Base-by-base conservation (phyloP, 2,113 vertebrate genomes). In the Stegastes partitus region DNA sequence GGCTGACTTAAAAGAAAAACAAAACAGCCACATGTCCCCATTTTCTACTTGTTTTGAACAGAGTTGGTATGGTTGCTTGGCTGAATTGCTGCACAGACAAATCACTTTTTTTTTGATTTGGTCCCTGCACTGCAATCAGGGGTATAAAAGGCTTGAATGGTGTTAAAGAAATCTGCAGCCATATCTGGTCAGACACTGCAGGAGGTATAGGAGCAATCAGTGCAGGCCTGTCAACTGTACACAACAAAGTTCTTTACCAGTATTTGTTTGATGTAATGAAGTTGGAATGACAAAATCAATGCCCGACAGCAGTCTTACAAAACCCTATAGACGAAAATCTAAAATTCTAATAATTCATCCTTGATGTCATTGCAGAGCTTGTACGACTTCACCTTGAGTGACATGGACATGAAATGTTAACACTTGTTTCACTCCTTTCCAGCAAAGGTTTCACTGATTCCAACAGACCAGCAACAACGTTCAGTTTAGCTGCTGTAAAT, bases 71-170 rank as follows among this genome's bases (percentile, higher is more conserved):
- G 64, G 51, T 37, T 50, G 28, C 28, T 68, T 25, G 44, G 23
- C 58, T 45, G 34, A 71, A 68, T 65, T 22, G 53, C 51, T 47
- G n/a, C 68, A 42, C 42, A 66, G 16, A 68, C 31, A 16, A 83
- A 53, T 77, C 45, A 14, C 7, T 55, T 68, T 76, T 62, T 68
- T 76, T 62, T 21, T 88, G 79, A 81, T 85, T 50, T 45, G 61
- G 65, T 80, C 62, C 18, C 58, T 73, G 70, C 56, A 31, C 55
- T 57, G 58, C 80, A 79, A 79, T 84, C 78, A 79, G 55, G 14
- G n/a, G 59, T 11, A 28, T 39, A 28, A 67, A 74, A 39, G 28
- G 39, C 44, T 56, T 54, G 68, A 66, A 42, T 22, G 57, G 47
- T 37, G 23, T 53, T 61, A 56, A 34, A 83, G 26, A 61, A 61